phyloP scores from a whole-genome alignment of 1,140 invertebrate genomes.

The Oscheius sp. region DNA sequence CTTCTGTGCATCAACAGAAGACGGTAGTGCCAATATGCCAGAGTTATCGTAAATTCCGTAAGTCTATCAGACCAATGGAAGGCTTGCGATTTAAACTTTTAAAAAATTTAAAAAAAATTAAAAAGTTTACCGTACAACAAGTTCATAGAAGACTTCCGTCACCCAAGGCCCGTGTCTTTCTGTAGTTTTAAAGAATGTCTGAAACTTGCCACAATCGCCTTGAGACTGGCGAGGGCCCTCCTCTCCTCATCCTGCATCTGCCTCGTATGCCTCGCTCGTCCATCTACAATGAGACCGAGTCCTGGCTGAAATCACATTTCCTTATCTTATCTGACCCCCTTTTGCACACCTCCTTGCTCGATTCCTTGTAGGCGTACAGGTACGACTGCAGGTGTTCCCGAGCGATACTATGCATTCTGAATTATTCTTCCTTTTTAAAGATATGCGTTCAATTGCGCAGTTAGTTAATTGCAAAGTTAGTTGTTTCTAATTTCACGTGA shows the following conservation, averaged over 20 bases:
- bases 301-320: background rate
- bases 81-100: too few species aligned
- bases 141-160: too few species aligned
- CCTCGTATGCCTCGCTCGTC: background rate
- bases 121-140: too few species aligned
- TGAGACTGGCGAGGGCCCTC: background rate
- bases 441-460: background rate
- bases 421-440: background rate
- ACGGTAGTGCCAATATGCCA: background rate
- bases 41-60: too few species aligned
- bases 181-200: too few species aligned
- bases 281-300: background rate
- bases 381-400: constrained; percentile 29
- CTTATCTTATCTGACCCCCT: background rate
- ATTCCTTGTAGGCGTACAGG: constrained; percentile 28
- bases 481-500: too few species aligned
- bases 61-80: too few species aligned
- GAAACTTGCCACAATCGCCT: background rate
- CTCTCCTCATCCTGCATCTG: background rate
- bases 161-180: too few species aligned
- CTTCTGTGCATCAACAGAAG: too few species aligned
- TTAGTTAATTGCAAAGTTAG: too few species aligned
- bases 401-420: constrained; percentile 30
- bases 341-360: constrained; percentile 8
- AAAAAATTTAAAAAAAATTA: too few species aligned